phyloP scores from a whole-genome alignment of 2,888 invertebrate genomes.

The Eupithecia dodoneata region DNA sequence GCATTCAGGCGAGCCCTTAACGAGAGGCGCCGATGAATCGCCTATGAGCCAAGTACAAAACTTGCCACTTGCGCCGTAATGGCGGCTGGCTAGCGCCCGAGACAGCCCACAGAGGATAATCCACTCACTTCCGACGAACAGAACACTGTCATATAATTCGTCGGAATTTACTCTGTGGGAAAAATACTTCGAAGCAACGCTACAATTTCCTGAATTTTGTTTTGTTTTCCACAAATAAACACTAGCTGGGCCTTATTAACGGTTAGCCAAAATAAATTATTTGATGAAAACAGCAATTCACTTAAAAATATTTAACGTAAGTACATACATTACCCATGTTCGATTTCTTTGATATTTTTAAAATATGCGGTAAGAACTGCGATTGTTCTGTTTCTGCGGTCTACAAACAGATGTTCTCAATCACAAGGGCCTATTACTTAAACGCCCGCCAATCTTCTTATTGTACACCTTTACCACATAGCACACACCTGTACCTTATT shows the following conservation, averaged over 20 bases:
- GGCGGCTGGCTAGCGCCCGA: constrained; percentile 50
- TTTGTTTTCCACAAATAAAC: not conserved
- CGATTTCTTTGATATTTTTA: not conserved
- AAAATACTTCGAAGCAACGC: not conserved
- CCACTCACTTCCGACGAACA: constrained; percentile 30
- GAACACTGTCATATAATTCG: not conserved
- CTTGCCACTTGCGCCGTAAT: constrained; percentile 76
- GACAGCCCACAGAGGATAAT: constrained; percentile 30
- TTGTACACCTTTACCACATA: constrained; percentile 40
- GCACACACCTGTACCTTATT: constrained; percentile 40
- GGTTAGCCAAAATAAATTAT: not conserved
- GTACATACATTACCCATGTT: not conserved
- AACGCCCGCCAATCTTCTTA: constrained; percentile 38
- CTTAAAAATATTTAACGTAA: not conserved
- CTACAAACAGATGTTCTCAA: constrained; percentile 15
- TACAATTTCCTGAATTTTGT: not conserved
- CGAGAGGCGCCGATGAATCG: constrained; percentile 81
- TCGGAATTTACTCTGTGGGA: not conserved
- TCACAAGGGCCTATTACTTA: constrained; percentile 28
- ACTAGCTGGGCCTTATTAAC: not conserved
- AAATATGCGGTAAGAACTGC: not conserved
- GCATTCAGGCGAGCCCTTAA: constrained; percentile 78
- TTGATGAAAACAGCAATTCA: not conserved
- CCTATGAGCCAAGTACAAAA: constrained; percentile 78
- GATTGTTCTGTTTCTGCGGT: constrained; percentile 7